Evolutionary conservation across 2,797 vertebrate genomes (phyloP), one percentile per base, ranked within the genome.

Genomic region (Ibycter americanus): DNA sequence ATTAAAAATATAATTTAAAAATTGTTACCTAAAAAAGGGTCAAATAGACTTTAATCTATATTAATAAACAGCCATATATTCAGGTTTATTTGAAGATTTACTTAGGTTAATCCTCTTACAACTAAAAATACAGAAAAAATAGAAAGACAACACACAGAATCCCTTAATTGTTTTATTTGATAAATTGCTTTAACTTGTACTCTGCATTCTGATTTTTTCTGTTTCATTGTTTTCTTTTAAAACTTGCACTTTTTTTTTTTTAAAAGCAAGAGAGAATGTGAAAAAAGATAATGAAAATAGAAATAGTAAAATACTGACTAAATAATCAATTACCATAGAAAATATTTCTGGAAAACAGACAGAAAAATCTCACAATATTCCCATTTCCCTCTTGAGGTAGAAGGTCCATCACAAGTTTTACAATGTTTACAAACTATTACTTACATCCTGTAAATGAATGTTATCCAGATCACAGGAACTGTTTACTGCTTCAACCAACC

Each of bases 381-480:
- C 54, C 18, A 21, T 8, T 46, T 58, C n/a, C 12, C 15, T 76
- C 51, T 83, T 56, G 42, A 87, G 31, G 13, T 0, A 56, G 36
- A 78, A 16, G 10, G 49, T 8, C 18, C 51, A 79, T 47, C 32
- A 34, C 4, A 84, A 52, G 8, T 56, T 66, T 55, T 51, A 66
- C 2, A 34, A 13, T 9, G 61, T 80, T 93, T 65, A 78, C 20
- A 67, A 73, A 83, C 3, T 27, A 25, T 15, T 52, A 98, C 97
- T 97, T 98, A 99, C 99, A 98, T 99, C 99, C 96, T 99, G 98
- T 84, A 99, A 97, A 96, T 99, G 98, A 97, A 99, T 99, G 97
- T 99, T 99, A 97, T 99, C 99, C 22, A 99, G 98, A 98, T 99
- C 99, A 91, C 99, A 98, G 47, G 98, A 98, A 97, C 99, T 99